Percentiles rank a stretch among this genome's conserved stretches.
Conservation (phyloP, 2,888 invertebrate genomes). For the Drosophila robusta region DNA sequence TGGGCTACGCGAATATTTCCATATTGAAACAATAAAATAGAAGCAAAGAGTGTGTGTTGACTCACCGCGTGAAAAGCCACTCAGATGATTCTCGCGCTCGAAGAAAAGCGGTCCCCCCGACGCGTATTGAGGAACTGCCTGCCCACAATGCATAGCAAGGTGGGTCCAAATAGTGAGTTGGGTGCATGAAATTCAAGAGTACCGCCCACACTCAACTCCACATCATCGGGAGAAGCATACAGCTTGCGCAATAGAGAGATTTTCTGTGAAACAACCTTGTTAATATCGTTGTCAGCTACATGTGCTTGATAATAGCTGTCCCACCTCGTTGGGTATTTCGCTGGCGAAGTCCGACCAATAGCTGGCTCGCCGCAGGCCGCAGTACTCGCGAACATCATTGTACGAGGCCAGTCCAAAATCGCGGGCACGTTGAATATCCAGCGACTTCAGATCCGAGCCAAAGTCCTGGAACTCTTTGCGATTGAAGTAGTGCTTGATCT, state of each 20-base stretch:
- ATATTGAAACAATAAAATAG: neutral
- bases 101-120: slow-evolving; percentile 91
- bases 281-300: neutral
- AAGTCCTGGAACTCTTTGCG: slow-evolving; percentile 84
- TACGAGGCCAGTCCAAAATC: slow-evolving; percentile 77
- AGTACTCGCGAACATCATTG: slow-evolving; percentile 75
- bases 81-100: slow-evolving; percentile 86
- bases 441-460: slow-evolving; percentile 86
- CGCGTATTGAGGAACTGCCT: slow-evolving; percentile 90
- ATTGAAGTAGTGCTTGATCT: slow-evolving; percentile 78
- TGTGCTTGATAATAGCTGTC: neutral
- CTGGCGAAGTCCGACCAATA: slow-evolving; percentile 83
- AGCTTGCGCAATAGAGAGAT: slow-evolving; percentile 86
- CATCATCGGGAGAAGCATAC: slow-evolving; percentile 88
- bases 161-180: slow-evolving; percentile 89
- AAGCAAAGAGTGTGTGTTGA: neutral
- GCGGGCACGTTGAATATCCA: slow-evolving; percentile 80
- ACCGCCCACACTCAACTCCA: slow-evolving; percentile 90
- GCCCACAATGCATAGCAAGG: slow-evolving; percentile 89
- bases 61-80: slow-evolving; percentile 86
- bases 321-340: slow-evolving; percentile 89
- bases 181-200: slow-evolving; percentile 88
- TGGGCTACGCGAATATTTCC: slow-evolving; percentile 86
- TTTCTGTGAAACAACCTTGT: slow-evolving; percentile 85
- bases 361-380: slow-evolving; percentile 73